These are phyloP conservation scores for Drosophila baimaii DNA, from an alignment of 1,140 invertebrate genomes.

Conservation along the genomic window DNA sequence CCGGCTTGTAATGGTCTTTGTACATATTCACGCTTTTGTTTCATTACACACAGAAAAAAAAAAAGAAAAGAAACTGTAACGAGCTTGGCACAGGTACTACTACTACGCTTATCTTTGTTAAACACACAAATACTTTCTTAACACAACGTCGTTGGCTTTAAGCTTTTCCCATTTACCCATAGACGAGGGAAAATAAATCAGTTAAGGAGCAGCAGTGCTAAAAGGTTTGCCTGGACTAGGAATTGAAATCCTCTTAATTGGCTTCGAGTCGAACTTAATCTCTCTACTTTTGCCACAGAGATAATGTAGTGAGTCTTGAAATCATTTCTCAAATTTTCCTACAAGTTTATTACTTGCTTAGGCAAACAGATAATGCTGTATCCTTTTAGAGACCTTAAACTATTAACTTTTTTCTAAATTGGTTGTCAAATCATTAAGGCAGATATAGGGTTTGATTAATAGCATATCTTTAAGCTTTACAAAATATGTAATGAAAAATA, in stretches of 20 bases:
- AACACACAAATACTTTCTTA: slow-evolving; percentile 45
- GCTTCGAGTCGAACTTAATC: too few species aligned
- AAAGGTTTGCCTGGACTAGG: not conserved
- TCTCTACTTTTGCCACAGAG: too few species aligned
- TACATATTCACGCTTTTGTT: slow-evolving; percentile 62
- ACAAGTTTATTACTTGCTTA: too few species aligned
- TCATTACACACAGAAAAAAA: slow-evolving; percentile 32
- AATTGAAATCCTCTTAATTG: not conserved
- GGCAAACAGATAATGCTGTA: too few species aligned
- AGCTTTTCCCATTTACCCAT: slow-evolving; percentile 12
- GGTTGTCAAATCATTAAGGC: too few species aligned
- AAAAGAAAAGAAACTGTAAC: slow-evolving; percentile 8
- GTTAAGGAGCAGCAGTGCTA: not conserved
- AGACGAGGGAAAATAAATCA: slow-evolving; percentile 6
- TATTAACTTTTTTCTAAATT: too few species aligned
- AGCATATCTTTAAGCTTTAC: too few species aligned
- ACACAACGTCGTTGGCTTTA: slow-evolving; percentile 9
- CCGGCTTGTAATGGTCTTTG: slow-evolving; percentile 35
- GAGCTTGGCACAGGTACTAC: slow-evolving; percentile 56
- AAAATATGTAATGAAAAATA: too few species aligned
- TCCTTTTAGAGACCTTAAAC: too few species aligned
- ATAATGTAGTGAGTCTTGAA: too few species aligned
- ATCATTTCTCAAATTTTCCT: too few species aligned
- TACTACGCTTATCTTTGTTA: slow-evolving; percentile 28
- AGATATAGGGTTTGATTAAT: too few species aligned